Evolutionary conservation across 1,140 invertebrate species (phyloP).

Genomic region (Muscidifurax raptorellus): DNA sequence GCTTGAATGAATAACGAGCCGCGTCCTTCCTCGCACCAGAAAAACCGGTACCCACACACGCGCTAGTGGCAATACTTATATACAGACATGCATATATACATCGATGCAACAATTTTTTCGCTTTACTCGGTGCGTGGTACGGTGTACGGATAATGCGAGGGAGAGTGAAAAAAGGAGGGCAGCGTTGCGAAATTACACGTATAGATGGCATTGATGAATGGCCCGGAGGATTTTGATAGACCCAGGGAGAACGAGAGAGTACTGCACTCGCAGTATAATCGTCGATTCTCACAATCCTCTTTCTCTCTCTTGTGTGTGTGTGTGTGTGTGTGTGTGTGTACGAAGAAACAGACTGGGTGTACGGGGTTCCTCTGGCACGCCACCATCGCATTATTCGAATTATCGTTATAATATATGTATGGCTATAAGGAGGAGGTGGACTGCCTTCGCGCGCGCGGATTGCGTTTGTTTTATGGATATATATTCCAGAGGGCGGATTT

Average conservation of each 20-base stretch:
- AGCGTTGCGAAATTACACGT: conserved; percentile 65
- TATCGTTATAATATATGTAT: conserved; percentile 14
- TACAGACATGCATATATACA: neutral
- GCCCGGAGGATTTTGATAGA: conserved; percentile 67
- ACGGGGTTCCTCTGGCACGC: conserved; percentile 12
- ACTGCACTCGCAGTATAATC: conserved; percentile 26
- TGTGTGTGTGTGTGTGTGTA: neutral
- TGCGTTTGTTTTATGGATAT: conserved; percentile 1
- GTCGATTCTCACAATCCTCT: conserved; percentile 39
- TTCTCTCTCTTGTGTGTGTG: neutral
- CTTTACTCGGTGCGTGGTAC: conserved; percentile 48
- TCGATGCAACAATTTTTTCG: conserved; percentile 42
- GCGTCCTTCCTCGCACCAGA: conserved; percentile 34
- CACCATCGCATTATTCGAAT: conserved; percentile 40
- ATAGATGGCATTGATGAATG: conserved; percentile 69
- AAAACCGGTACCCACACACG: conserved; percentile 39
- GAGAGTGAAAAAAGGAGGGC: conserved; percentile 55
- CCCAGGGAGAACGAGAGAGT: neutral
- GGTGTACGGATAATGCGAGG: neutral
- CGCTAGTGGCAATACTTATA: neutral
- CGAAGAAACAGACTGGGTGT: neutral
- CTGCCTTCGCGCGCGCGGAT: neutral
- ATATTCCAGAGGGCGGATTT: neutral
- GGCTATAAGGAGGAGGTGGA: neutral
- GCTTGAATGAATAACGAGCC: conserved; percentile 56